Conservation (phyloP, 1,140 invertebrate species). For the Drosophila orena region DNA sequence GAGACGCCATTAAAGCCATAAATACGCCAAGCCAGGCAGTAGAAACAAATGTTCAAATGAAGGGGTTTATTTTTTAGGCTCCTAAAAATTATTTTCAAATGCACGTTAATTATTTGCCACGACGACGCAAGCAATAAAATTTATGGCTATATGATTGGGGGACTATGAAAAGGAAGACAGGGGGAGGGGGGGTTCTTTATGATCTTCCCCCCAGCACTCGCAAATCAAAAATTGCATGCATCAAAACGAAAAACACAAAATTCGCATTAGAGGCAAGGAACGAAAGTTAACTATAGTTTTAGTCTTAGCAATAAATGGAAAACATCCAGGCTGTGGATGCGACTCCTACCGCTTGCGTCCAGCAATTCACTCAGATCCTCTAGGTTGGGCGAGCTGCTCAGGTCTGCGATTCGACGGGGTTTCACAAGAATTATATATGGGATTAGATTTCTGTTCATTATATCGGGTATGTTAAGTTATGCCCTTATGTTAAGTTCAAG, state of each 20-base stretch:
- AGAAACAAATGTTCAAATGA: conserved; percentile 12
- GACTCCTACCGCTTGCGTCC: conserved; percentile 79
- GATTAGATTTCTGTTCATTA: not conserved
- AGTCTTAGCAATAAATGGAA: conserved; percentile 5
- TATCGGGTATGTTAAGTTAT: no score
- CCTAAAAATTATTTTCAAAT: conserved; percentile 78
- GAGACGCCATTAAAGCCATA: conserved; percentile 77
- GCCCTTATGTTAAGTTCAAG: no score
- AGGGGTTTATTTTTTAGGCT: conserved; percentile 26
- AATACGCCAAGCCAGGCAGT: conserved; percentile 55
- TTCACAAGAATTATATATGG: conserved; percentile 23
- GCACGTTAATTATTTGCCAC: conserved; percentile 81
- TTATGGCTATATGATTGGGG: conserved; percentile 64
- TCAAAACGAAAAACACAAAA: conserved; percentile 38
- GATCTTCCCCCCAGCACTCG: conserved; percentile 8
- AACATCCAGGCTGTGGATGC: conserved; percentile 10
- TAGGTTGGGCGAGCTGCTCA: conserved; percentile 71
- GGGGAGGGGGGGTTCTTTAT: conserved; percentile 31
- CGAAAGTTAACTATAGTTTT: conserved; percentile 20
- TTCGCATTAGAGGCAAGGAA: conserved; percentile 17
- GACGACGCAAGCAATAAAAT: conserved; percentile 76
- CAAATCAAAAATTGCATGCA: conserved; percentile 64
- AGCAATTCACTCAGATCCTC: conserved; percentile 76
- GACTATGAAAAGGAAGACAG: conserved; percentile 6
- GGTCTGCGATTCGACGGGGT: conserved; percentile 44